Base-by-base conservation (phyloP, 2,888 invertebrate species). In the Lacanobia wlatinum region DNA sequence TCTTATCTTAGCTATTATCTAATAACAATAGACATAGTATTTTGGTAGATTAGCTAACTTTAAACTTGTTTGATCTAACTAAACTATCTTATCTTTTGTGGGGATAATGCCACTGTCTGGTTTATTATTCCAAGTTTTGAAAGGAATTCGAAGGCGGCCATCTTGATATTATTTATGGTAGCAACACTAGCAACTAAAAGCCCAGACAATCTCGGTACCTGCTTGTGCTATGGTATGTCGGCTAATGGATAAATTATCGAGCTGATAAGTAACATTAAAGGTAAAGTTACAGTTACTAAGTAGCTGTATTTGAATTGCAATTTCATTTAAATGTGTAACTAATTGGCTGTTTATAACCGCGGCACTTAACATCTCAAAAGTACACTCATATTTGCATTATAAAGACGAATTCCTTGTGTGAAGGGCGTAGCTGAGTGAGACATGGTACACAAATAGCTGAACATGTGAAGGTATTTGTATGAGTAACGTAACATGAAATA, bases 31-130 rank as follows among this genome's bases (percentile, higher is more conserved):
- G 48, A 43, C 60, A 23, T 23, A 67, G 34, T 75, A 75, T 70
- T 79, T 80, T 67, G 18, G 62, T 48, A 68, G 73, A 80, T 84
- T 73, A 76, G 10, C 46, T 70, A 70, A 64, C 63, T 73, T 69
- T 62, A 58, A 73, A 62, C 64, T 63, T 60, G 65, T 75, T 73
- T 70, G 70, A 73, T 74, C 66, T 56, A 10, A 72, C 66, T 56
- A 10, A 72, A 67, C 38, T 66, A 61, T 58, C 63, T 83, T 73
- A 84, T 84, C 82, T 73, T 64, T 61, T 48, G 38, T 73, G 53
- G 9, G 43, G 9, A 55, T 53, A 58, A 14, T 23, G 83, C 69
- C 18, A 63, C 73, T 55, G 69, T 48, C 48, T 48, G 28, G 55
- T 73, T 64, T 71, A 62, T 64, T 55, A 58, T 73, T 70, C 70